These are phyloP conservation scores for Ips nitidus DNA, from an alignment of 1,140 invertebrate species.

Conservation along the genomic window DNA sequence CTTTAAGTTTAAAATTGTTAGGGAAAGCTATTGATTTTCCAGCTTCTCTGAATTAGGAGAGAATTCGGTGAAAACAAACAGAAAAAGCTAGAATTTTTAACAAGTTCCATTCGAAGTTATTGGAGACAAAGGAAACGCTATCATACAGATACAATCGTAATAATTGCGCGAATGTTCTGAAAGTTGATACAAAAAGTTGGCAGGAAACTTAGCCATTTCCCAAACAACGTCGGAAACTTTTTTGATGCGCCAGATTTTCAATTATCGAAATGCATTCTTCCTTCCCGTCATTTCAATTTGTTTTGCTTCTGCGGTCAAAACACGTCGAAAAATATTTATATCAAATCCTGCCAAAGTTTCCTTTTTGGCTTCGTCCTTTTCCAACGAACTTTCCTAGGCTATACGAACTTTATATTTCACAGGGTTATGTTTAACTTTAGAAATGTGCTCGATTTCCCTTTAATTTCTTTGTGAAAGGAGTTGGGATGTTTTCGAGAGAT, in stretches of 20 bases:
- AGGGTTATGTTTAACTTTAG: constrained; percentile 6
- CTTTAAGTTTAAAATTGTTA: background rate
- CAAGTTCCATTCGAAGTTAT: constrained; percentile 7
- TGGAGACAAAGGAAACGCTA: constrained; percentile 10
- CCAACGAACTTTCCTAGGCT: constrained; percentile 17
- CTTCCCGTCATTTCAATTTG: constrained; percentile 14
- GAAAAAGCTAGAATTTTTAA: background rate
- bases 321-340: constrained; percentile 32
- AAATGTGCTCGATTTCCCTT: constrained; percentile 16
- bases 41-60: background rate
- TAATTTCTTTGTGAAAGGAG: background rate
- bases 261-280: constrained; percentile 35
- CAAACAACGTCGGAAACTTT: constrained; percentile 25
- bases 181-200: constrained; percentile 17
- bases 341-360: constrained; percentile 31
- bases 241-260: constrained; percentile 25
- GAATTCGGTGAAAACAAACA: background rate
- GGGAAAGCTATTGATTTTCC: background rate
- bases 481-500: too few species aligned
- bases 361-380: constrained; percentile 12
- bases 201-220: constrained; percentile 21
- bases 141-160: constrained; percentile 25
- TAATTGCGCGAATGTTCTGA: constrained; percentile 16
- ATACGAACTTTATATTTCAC: constrained; percentile 1
- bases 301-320: constrained; percentile 31